Conservation (phyloP, 2,797 vertebrate species). For the Chaunax sp. region DNA sequence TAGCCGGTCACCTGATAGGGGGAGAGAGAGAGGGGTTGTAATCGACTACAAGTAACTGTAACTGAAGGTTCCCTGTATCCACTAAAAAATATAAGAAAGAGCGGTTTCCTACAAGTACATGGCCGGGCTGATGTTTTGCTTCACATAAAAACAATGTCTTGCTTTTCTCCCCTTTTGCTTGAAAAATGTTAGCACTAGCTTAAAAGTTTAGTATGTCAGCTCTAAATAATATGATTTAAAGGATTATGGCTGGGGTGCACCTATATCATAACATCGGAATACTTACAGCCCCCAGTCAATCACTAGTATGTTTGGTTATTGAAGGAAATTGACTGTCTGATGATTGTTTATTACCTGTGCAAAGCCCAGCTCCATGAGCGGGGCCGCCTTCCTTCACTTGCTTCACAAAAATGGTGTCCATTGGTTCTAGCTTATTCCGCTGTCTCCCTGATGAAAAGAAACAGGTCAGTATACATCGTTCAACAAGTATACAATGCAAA, state of each 20-base stretch:
- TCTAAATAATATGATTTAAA: conserved; percentile 11
- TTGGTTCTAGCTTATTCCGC: conserved; percentile 92
- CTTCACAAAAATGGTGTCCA: conserved; percentile 99
- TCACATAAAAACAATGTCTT: conserved; percentile 28
- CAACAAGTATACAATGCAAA: background rate
- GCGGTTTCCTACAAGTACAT: background rate
- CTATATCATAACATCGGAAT: background rate
- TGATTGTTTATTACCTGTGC: conserved; percentile 87
- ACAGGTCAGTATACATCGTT: conserved; percentile 1
- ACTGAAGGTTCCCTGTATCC: background rate
- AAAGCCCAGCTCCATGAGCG: conserved; percentile 93
- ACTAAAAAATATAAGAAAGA: conserved; percentile 13
- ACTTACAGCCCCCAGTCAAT: background rate
- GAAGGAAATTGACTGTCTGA: background rate
- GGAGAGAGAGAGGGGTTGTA: background rate
- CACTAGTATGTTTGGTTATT: background rate
- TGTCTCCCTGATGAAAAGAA: conserved; percentile 86
- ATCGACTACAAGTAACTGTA: background rate
- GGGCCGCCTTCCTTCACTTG: conserved; percentile 97
- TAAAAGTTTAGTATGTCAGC: background rate
- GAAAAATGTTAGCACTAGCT: conserved; percentile 1
- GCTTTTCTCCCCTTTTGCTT: conserved; percentile 8
- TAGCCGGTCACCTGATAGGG: conserved; percentile 91
- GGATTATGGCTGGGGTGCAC: background rate
- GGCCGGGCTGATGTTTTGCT: conserved; percentile 14